Conservation (phyloP, 2,797 vertebrate genomes). For the Tapera naevia region DNA sequence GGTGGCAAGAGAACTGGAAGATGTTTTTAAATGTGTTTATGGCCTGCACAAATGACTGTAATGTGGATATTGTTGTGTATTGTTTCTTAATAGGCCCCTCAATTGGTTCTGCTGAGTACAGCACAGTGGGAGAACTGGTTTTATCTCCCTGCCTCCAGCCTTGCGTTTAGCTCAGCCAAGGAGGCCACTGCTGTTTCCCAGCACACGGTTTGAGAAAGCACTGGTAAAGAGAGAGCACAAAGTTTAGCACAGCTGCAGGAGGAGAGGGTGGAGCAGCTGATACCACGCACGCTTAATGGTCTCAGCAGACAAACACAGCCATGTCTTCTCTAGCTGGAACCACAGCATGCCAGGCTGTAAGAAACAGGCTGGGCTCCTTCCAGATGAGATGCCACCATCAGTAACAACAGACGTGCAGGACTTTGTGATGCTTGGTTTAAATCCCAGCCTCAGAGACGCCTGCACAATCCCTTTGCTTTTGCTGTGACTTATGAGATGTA, state of each 20-base stretch:
- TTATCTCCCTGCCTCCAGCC: conserved; percentile 38
- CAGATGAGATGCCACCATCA: conserved; percentile 55
- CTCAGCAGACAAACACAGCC: background rate
- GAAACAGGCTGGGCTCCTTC: conserved; percentile 12
- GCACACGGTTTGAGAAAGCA: background rate
- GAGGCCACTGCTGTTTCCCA: background rate
- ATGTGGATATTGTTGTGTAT: background rate
- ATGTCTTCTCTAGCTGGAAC: background rate
- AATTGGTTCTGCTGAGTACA: conserved; percentile 46
- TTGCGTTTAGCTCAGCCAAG: background rate
- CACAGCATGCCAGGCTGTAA: background rate
- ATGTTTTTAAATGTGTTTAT: conserved; percentile 2
- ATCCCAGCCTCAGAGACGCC: conserved; percentile 47
- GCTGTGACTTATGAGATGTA: background rate
- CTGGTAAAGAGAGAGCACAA: background rate
- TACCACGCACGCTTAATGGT: too few relatives aligned
- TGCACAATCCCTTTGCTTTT: background rate
- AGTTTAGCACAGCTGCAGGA: background rate
- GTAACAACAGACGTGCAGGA: background rate
- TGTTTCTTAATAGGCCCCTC: conserved; percentile 20
- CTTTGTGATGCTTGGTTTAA: conserved; percentile 46
- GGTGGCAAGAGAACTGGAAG: conserved; percentile 7
- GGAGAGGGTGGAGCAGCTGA: background rate
- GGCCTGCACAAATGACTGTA: background rate
- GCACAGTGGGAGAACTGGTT: conserved; percentile 28